These are phyloP conservation scores for Sigmodon hispidus DNA, from an alignment of 2,113 vertebrate species.

Conservation along the genomic window DNA sequence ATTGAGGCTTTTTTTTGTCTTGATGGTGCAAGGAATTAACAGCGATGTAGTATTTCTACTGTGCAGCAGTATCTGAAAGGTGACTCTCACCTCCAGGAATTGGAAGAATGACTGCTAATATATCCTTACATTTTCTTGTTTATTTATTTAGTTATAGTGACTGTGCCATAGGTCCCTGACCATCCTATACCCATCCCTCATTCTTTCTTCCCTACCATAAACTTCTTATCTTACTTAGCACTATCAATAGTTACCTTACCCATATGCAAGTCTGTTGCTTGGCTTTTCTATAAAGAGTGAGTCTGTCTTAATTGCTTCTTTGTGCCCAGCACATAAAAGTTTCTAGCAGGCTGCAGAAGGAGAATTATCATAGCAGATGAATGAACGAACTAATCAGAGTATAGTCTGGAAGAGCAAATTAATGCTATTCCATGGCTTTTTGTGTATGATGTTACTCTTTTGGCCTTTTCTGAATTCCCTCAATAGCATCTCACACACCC, in stretches of 20 bases:
- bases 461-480: neutral
- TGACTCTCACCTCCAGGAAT: neutral
- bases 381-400: neutral
- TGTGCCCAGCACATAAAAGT: neutral
- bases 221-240: neutral
- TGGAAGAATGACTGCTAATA: neutral
- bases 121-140: neutral
- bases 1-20: neutral
- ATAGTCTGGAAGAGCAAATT: neutral
- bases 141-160: neutral
- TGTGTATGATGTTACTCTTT: neutral
- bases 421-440: neutral
- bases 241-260: neutral
- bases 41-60: neutral
- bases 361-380: neutral
- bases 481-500: accelerated
- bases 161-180: neutral
- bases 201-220: neutral
- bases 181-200: neutral
- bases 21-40: neutral
- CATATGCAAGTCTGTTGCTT: neutral
- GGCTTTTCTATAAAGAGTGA: neutral
- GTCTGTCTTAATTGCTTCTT: neutral
- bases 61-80: neutral
- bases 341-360: neutral